phyloP scores from a whole-genome alignment of 1,140 invertebrate genomes.

The Vanessa tameamea region DNA sequence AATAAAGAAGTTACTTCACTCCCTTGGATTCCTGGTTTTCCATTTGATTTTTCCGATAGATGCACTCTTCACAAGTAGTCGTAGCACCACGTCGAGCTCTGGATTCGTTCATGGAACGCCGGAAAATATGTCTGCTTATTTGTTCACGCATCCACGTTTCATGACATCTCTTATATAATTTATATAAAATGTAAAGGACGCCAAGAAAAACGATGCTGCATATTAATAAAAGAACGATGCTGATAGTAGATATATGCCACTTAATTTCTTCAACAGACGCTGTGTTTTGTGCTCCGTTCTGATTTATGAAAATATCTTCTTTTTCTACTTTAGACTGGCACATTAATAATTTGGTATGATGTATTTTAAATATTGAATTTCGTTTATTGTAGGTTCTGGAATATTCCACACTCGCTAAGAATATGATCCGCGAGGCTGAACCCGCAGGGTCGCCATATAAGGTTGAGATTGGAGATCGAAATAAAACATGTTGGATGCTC shows the following conservation, averaged over 20 bases:
- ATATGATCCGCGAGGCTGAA: background rate
- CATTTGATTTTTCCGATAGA: constrained; percentile 2
- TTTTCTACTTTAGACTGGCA: no score
- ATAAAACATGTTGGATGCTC: constrained; percentile 1
- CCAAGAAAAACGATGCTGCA: constrained; percentile 9
- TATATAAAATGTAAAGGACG: background rate
- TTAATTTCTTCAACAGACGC: background rate
- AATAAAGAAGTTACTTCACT: background rate
- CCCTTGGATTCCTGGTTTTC: constrained; percentile 4
- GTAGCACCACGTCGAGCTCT: background rate
- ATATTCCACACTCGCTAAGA: constrained; percentile 5
- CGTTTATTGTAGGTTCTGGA: background rate
- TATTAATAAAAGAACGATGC: no score
- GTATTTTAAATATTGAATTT: background rate
- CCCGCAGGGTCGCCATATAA: background rate
- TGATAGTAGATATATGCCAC: no score
- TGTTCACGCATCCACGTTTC: constrained; percentile 2
- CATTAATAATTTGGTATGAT: no score
- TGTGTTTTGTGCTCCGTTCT: background rate
- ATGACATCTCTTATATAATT: background rate
- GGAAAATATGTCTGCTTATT: constrained; percentile 8
- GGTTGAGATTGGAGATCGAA: background rate
- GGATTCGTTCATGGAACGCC: background rate
- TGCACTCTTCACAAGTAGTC: background rate
- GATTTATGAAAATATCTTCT: no score